Base-by-base conservation (phyloP, 2,797 vertebrate species). In the Gambelia wislizenii region DNA sequence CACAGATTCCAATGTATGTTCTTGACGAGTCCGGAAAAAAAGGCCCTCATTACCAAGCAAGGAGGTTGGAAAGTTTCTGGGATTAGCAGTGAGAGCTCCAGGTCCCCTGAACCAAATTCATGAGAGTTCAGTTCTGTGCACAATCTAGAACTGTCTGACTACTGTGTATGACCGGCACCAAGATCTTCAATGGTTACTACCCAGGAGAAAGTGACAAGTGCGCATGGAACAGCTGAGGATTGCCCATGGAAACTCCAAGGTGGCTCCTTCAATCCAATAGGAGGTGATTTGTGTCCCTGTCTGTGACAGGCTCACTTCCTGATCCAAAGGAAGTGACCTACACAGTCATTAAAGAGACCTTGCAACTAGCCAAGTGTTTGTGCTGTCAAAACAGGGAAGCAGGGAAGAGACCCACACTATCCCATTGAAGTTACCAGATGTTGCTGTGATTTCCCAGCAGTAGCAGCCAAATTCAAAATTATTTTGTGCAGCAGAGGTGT, bases 121-220 rank as follows among this genome's bases (percentile, higher is more conserved):
- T 44, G 33, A 59, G 30, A 39, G 18, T 74, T 42, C 33, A 39
- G 42, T 42, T 39, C 22, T 39, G n/a, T 27, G 44, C 75, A 85
- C 61, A 49, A 52, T 74, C 75, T 67, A 79, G 47, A 70, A 79
- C 44, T 39, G n/a, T n/a, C 59, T 22, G 27, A 33, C 33, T 30
- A 33, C 25, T 56, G 47, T 36, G 67, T 27, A 33, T 25, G 69
- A 30, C 54, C n/a, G 52, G 27, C 47, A 30, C 49, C 70, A 61
- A 9, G 42, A 85, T 79, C 52, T 75, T n/a, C 70, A 86, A 67
- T 47, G 83, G 30, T 30, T 36, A 56, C 36, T 36, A n/a, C 25
- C 18, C 44, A 76, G 64, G 27, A 64, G 79, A 89, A 89, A 89
- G 89, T 89, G 89, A 81, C 84, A 16, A 76, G 84, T 86, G 89